Percentiles rank a stretch among this genome's conserved stretches.
Conservation (phyloP, 2,113 vertebrate species). For the Bos taurus region ARS-UCD2.0 NC_037329.1:121928001-121928500, state of each 20-base stretch:
- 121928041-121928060: not conserved
- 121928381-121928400: not conserved
- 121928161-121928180: not conserved
- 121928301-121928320: not conserved
- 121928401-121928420: not conserved
- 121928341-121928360: not conserved
- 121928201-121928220: not conserved
- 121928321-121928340: not conserved
- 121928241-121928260: not conserved
- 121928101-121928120: not conserved
- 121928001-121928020: not conserved
- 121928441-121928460: not conserved
- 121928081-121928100: not conserved
- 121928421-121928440: not conserved
- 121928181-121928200: not conserved
- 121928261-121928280: not conserved
- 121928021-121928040: not conserved
- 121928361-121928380: not conserved
- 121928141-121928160: not conserved
- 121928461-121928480: not conserved
- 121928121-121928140: not conserved
- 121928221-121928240: not conserved
- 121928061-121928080: not conserved
- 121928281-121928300: not conserved
- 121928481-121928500: not conserved